Evolutionary conservation across 2,888 invertebrate species (phyloP), one percentile per base, ranked within the genome.

Genomic region (Brenthis hecate): DNA sequence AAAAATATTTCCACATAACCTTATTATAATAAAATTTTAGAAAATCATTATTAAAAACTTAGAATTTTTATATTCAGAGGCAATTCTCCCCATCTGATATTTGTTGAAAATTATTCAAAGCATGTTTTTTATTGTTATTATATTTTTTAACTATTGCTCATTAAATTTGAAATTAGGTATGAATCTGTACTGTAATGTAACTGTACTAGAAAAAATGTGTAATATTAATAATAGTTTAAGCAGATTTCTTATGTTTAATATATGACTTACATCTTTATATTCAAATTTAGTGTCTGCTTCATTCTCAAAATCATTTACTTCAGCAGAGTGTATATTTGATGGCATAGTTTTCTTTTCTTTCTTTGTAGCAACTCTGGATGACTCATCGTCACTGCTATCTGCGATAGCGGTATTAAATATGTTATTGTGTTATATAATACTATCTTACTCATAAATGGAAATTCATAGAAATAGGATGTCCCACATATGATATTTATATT

Each of bases 321-420:
- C 70, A 11, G 65, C 68, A 53, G 36, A 11, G 36, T 75, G 61
- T 4, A 71, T 48, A 73, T 69, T 54, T 74, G 47, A 62, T 72
- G 66, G 51, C 11, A 43, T 66, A 62, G 56, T 13, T 48, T 19
- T 65, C 50, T 54, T 53, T 57, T 69, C 65, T 75, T 13, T 43
- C 11, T 8, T 43, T 11, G 36, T 43, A 61, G 56, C 64, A 16
- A 72, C 23, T 64, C 76, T 82, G 63, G 81, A 76, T 60, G 75
- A 74, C 73, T 92, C 92, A 83, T 92, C 91, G 76, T 92, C 92
- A 76, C 91, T 92, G 75, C 90, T 92, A 69, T 92, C 92, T 92
- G 79, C 56, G 85, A 79, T 53, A 32, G 16, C 1, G 13, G 14
- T 28, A 51, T 48, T 48, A 13, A n/a, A 60, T 43, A 56, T 50